Evolutionary conservation across 2,888 invertebrate genomes (phyloP), one percentile per base, ranked within the genome.

Genomic region (Eucriotettix oculatus): DNA sequence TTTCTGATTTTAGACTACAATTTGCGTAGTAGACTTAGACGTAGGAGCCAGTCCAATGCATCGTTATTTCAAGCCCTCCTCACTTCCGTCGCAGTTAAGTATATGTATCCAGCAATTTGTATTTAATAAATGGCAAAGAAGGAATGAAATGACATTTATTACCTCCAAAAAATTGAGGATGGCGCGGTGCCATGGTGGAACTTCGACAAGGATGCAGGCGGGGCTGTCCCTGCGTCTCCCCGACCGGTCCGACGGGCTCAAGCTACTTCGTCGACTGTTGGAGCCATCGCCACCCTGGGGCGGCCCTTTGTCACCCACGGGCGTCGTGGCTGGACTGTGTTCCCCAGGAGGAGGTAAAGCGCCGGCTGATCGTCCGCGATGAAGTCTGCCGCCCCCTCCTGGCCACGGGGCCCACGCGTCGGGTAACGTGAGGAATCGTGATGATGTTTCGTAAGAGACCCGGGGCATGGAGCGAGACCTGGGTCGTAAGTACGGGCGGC

Each of bases 381-480:
- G 70, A 29, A 70, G 63, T 29, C 68, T 63, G 1, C 67, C 66
- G 2, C 68, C 67, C 1, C 65, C 63, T 9, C 65, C 62, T 10
- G 65, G 62, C 68, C 68, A 69, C 17, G 67, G 62, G 16, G 48
- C 48, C 14, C 41, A 29, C 41, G 68, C 65, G 55, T 71, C 71
- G 9, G 71, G 71, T 42, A 72, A 66, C 17, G 71, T 70, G 43
- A 72, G 66, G 56, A 69, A 72, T 11, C 72, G 66, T 41, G 72
- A 71, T 10, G 71, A 70, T 2, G 12, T 40, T 62, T 72, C 72
- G 61, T 74, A 71, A 10, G 74, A 73, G 41, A 75, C 75, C 59
- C 74, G 68, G 52, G 75, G 74, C 68, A 75, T 75, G 59, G 75
- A 75, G 14, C 75, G 68, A 5, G 76, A 76, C 10, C 75, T 69